Evolutionary conservation across 2,888 invertebrate genomes (phyloP), one percentile per base, ranked within the genome.

Genomic region (Diaprepes abbreviatus): DNA sequence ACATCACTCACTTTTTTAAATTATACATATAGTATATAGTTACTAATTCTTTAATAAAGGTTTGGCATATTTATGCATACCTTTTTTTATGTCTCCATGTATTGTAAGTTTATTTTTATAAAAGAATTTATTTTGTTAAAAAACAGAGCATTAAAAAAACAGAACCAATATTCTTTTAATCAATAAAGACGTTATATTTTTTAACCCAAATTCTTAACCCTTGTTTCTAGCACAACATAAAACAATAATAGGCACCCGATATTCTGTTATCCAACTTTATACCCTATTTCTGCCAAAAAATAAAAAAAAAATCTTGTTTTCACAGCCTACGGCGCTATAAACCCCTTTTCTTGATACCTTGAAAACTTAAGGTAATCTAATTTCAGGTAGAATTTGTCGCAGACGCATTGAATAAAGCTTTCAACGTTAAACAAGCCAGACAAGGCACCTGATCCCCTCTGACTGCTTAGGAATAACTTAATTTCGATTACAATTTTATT

Each of bases 371-470:
- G n/a, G 21, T 57, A 57, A 57, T 57, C 57, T 24, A 57, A 57
- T 57, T 57, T 57, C 40, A 17, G 57, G 24, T 24, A 40, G 38
- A 57, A 57, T 40, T 36, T 57, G 40, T 57, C 57, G 57, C 21
- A 36, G 40, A 36, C 36, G 40, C 38, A 21, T 38, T 28, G 36
- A 38, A 57, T 21, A 40, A 40, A 40, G 17, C 40, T 40, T 40
- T 40, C 40, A 36, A 12, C 38, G 57, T 19, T 38, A 38, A 57
- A 40, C 12, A 36, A 24, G 14, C 24, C 57, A 57, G 40, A 40
- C 40, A 38, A 36, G 40, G 40, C 40, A 36, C 40, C 40, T 36
- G 57, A 57, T 57, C 57, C 40, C 40, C 40, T 40, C 40, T 40
- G 40, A 50, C 28, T 24, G 50, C 50, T 12, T 50, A 9, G 9